Base-by-base conservation (phyloP, 2,888 invertebrate genomes). In the Drosophila yooni region DNA sequence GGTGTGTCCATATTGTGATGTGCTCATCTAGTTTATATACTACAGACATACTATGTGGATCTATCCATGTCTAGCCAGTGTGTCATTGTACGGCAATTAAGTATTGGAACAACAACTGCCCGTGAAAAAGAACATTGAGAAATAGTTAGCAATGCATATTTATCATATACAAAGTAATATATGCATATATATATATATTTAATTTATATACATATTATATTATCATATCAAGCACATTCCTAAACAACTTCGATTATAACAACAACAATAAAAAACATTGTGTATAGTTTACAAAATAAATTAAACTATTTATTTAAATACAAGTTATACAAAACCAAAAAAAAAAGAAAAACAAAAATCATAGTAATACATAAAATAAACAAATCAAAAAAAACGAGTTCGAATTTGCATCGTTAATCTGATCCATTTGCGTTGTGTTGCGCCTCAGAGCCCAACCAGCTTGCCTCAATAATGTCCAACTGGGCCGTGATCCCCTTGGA, bases 401-500 rank as follows among this genome's bases (percentile, higher is more conserved):
- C 8, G 0, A 4, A 13, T 34, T 46, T 15, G 18, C 18, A 38
- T 38, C 46, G 34, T 21, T 27, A 18, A 10, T 4, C 11, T 43
- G 13, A 13, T 25, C 25, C 38, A 27, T 13, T 43, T 51, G 27
- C 46, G 6, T 51, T 11, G 3, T 4, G 13, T 3, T 34, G n/a
- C 25, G 27, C 34, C 10, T 83, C 74, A 93, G 6, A 93, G 89
- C 15, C 93, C 93, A 25, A 93, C 93, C 36, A 93, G 68, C 81
- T 92, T 92, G 25, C 91, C 93, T 92, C 92, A 54, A 93, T 88
- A 0, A 87, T 75, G 77, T 93, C 92, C 69, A 93, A 66, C 70
- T 93, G 92, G n/a, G 90, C 88, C 1, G 93, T 93, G 10, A 93
- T 91, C 10, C 92, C 91, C 72, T 90, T 92, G 15, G 92, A 92